Conservation (phyloP, 1,140 invertebrate species). For the Mesaphorura yosii region DNA sequence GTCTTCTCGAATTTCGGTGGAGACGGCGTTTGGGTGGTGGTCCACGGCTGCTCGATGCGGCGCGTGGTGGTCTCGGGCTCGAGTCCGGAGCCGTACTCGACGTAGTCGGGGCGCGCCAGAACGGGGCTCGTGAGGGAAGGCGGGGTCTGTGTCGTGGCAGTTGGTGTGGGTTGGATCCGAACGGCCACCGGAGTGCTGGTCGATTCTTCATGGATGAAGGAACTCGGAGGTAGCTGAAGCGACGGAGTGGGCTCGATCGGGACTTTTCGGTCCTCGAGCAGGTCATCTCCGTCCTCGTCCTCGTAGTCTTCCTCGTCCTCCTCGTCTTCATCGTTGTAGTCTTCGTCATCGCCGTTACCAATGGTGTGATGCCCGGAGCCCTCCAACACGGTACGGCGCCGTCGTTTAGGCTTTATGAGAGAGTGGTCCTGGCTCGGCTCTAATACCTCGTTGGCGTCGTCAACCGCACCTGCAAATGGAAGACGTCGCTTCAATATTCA, state of each 20-base stretch:
- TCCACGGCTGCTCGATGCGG: background rate
- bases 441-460: too few species aligned
- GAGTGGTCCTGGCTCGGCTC: too few species aligned
- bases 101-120: background rate
- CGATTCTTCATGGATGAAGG: background rate
- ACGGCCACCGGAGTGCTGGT: background rate
- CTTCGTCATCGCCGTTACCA: too few species aligned
- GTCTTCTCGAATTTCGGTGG: too few species aligned
- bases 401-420: too few species aligned
- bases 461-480: too few species aligned
- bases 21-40: background rate
- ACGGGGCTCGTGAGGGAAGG: background rate
- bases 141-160: background rate
- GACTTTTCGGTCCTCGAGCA: background rate
- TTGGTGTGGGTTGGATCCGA: background rate
- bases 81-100: background rate
- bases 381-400: too few species aligned
- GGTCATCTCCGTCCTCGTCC: background rate
- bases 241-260: conserved; percentile 1
- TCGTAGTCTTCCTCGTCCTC: background rate
- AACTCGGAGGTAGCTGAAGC: background rate
- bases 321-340: background rate
- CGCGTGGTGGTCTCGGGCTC: background rate
- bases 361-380: too few species aligned
- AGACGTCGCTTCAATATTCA: too few species aligned